Conservation (phyloP, 37 sponge, comb jelly and placozoan species). For the Beroe forskalii region DNA sequence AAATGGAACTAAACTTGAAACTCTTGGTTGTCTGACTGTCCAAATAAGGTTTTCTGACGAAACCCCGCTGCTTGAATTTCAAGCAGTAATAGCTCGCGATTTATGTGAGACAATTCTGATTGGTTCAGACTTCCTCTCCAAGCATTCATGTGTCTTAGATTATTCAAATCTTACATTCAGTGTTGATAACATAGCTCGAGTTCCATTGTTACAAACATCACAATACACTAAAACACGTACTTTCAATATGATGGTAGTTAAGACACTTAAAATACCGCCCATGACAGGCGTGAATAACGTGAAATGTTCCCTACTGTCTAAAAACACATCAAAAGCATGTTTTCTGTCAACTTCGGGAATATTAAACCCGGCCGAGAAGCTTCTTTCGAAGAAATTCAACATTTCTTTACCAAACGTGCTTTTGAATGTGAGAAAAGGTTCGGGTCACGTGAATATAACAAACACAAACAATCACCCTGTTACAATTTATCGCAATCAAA, state of each 20-base stretch:
- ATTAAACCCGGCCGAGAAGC: background rate
- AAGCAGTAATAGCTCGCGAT: background rate
- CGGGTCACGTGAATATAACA: background rate
- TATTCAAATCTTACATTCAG: background rate
- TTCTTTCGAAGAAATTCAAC: background rate
- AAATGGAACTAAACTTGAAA: background rate
- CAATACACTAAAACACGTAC: background rate
- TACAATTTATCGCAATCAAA: background rate
- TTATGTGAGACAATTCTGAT: background rate
- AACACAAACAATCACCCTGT: background rate
- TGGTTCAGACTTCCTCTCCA: background rate
- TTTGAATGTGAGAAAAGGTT: background rate
- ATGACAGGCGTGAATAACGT: background rate
- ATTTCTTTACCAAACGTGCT: background rate
- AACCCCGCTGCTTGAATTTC: background rate
- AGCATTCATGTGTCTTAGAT: background rate
- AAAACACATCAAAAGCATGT: background rate
- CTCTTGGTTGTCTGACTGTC: background rate
- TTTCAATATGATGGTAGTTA: background rate
- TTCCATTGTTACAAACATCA: background rate
- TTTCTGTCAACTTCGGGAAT: background rate
- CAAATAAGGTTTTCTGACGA: background rate
- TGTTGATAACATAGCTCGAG: background rate
- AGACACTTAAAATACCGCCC: background rate
- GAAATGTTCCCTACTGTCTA: background rate